Evolutionary conservation across 2,888 invertebrate genomes (phyloP), one percentile per base, ranked within the genome.

Genomic region (Melanotus villosus): DNA sequence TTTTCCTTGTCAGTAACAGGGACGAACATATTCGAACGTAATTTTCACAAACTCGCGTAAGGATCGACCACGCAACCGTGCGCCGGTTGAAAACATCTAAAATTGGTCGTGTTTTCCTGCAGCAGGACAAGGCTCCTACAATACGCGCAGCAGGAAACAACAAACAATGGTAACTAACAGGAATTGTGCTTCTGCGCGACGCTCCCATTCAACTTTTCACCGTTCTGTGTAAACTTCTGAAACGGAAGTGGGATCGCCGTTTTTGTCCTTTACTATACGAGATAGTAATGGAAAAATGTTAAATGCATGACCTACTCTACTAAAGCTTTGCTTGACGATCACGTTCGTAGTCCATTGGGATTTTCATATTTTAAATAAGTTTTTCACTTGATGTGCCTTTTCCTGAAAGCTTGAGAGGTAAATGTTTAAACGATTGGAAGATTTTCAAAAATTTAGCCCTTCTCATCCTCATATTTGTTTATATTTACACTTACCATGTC

Each of bases 1-100:
- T 87, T 86, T 81, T 91, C 89, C 76, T 88, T 88, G 76, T 87
- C 87, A 75, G 86, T 88, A 38, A 90, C 86, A 78, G 89, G 88
- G 79, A 89, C 87, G 86, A 89, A 90, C 87, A 90, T 90, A 82
- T 83, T 86, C 16, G 23, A 18, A 75, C 18, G 36, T 23, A 30
- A 0, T 62, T 32, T 32, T 21, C 62, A 59, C 58, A 12, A 30
- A 43, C 57, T 65, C n/a, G 14, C 43, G 7, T 12, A 56, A 19
- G 34, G 19, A 64, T 43, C 64, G 64, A 56, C 36, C 64, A 56
- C 64, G 19, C 43, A 32, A 56, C 23, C 19, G 56, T 6, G 23
- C 14, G 16, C 18, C 60, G 23, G 32, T 21, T 21, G 43, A 56
- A 64, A 64, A 12, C 64, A 62, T 62, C 47, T 62, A 41, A 38